A percentile compares a stretch with the other conserved stretches of the same genome.
Conservation (phyloP, 1,140 invertebrate species). For the Rhizoglyphus robini region DNA sequence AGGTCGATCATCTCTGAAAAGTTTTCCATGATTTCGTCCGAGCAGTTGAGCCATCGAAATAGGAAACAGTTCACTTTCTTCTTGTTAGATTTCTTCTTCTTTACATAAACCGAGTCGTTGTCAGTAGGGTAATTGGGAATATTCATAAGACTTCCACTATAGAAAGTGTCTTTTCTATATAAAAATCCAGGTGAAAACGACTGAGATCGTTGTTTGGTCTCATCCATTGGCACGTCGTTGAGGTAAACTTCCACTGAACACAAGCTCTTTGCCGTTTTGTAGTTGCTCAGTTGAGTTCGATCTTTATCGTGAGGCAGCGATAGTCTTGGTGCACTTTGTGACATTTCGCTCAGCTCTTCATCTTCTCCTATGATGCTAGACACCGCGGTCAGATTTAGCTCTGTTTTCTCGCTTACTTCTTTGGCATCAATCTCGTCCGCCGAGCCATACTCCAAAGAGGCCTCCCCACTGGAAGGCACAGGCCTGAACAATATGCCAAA, state of each 20-base stretch:
- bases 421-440: too few species aligned
- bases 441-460: background rate
- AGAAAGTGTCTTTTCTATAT: conserved; percentile 70
- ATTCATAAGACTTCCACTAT: conserved; percentile 61
- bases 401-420: too few species aligned
- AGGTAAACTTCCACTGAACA: conserved; percentile 7
- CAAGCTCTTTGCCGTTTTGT: conserved; percentile 9
- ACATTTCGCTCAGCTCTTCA: background rate
- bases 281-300: background rate
- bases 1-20: conserved; percentile 71
- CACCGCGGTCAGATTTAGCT: too few species aligned
- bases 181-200: conserved; percentile 33
- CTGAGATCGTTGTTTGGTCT: background rate
- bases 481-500: conserved; percentile 31
- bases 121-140: conserved; percentile 39
- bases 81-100: conserved; percentile 17
- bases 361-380: background rate
- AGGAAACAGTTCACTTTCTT: conserved; percentile 7
- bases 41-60: conserved; percentile 30
- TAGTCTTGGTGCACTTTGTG: background rate
- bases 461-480: conserved; percentile 37
- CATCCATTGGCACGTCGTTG: conserved; percentile 6
- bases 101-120: too few species aligned
- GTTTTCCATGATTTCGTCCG: conserved; percentile 43
- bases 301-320: background rate